phyloP scores from a whole-genome alignment of 2,888 invertebrate species.

The Mesodorylaimus sp. region DNA sequence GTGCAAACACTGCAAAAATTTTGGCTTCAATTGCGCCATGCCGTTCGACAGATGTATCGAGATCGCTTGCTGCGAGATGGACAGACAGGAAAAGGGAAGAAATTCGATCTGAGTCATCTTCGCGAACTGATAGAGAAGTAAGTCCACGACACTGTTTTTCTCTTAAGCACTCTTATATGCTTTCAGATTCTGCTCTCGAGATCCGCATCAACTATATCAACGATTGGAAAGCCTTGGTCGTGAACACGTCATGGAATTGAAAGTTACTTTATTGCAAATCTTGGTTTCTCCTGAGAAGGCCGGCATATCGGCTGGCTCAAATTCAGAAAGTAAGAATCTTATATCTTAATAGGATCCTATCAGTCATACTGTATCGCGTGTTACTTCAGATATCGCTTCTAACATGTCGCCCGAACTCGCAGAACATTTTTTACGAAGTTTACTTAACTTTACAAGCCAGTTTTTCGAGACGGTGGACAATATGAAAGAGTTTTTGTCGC shows the following conservation, averaged over 20 bases:
- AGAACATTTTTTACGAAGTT: neutral
- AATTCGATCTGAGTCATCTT: constrained; percentile 21
- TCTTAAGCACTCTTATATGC: neutral
- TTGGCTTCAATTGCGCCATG: constrained; percentile 38
- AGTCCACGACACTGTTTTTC: constrained; percentile 15
- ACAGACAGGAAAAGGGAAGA: constrained; percentile 8
- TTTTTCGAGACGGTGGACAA: neutral
- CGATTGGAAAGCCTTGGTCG: constrained; percentile 45
- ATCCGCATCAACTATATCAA: constrained; percentile 47
- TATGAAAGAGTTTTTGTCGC: neutral
- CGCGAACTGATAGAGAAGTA: constrained; percentile 37
- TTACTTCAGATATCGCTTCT: constrained; percentile 8
- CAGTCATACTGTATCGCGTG: neutral
- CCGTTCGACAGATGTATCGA: constrained; percentile 35
- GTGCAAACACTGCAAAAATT: constrained; percentile 35
- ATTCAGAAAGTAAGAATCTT: neutral
- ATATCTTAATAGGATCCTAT: neutral
- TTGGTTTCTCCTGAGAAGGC: constrained; percentile 11
- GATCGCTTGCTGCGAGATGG: constrained; percentile 18
- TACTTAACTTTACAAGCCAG: neutral
- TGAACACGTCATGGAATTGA: constrained; percentile 47
- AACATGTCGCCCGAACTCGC: neutral
- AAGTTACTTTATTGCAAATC: constrained; percentile 41
- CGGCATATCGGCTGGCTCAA: neutral
- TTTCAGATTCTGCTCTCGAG: constrained; percentile 32